phyloP scores from a whole-genome alignment of 1,140 invertebrate species.

The Drosophila truncata region DNA sequence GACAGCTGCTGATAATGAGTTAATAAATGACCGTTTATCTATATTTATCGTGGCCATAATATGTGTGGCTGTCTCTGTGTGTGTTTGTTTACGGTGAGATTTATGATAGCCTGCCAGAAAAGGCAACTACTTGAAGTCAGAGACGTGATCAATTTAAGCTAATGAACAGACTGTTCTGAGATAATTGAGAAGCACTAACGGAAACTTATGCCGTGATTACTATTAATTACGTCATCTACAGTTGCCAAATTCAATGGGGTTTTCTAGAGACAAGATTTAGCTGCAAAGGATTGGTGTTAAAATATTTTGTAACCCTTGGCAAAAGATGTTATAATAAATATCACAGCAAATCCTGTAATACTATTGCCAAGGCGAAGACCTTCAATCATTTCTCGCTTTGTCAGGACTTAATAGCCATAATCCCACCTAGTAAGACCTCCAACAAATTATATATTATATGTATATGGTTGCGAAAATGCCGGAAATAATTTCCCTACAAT shows the following conservation, averaged over 20 bases:
- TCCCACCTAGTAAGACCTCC: not conserved
- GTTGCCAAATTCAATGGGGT: slow-evolving; percentile 7
- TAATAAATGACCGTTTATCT: slow-evolving; percentile 78
- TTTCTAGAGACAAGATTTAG: too few species aligned
- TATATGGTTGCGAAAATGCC: slow-evolving; percentile 26
- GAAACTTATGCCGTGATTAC: slow-evolving; percentile 13
- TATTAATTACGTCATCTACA: slow-evolving; percentile 7
- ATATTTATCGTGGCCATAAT: slow-evolving; percentile 58
- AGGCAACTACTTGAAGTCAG: slow-evolving; percentile 44
- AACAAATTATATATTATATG: slow-evolving; percentile 19
- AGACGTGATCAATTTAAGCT: slow-evolving; percentile 51
- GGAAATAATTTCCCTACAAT: slow-evolving; percentile 34
- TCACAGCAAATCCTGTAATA: not conserved
- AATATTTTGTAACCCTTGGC: too few species aligned
- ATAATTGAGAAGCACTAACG: slow-evolving; percentile 21
- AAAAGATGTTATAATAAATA: not conserved
- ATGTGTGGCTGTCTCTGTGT: not conserved
- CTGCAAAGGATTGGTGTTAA: not conserved
- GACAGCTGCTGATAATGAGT: slow-evolving; percentile 72
- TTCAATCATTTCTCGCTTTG: slow-evolving; percentile 24
- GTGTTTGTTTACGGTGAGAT: slow-evolving; percentile 35
- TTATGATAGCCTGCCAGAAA: slow-evolving; percentile 53
- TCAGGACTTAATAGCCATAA: slow-evolving; percentile 14
- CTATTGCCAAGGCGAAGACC: not conserved
- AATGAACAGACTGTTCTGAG: slow-evolving; percentile 34